Base-by-base conservation (phyloP, 2,797 vertebrate genomes). In the Echiichthys vipera region DNA sequence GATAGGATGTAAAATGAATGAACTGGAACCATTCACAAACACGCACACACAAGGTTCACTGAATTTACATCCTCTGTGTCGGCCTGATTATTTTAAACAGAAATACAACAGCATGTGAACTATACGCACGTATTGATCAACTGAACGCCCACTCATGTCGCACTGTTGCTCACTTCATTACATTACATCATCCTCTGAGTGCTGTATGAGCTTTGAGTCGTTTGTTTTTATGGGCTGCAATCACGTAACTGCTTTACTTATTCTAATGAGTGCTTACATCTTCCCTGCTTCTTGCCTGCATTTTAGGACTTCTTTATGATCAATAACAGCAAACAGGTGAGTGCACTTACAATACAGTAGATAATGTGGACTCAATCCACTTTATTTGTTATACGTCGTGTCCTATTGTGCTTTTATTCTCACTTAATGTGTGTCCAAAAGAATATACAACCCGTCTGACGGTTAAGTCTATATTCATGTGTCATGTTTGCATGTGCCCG, bases 251-350 rank as follows among this genome's bases (percentile, higher is more conserved):
- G 95, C 95, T 93, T 95, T 92, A 91, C 90, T 90, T 95, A 85
- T 90, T 97, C 95, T 98, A 95, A 96, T 76, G 81, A 93, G 74
- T 94, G 93, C 93, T 93, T 84, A 85, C 88, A 83, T 95, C 92
- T 96, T 95, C 95, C 96, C 96, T 96, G 97, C 97, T 96, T 97
- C 97, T 95, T 95, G 96, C 96, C 93, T 96, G 96, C 89, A 63
- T 96, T 94, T 90, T 96, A 99, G 98, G 98, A 99, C 96, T 99
- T 99, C 97, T 97, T 97, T 96, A 94, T 96, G 96, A 96, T 96
- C 96, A 96, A 94, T 96, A 91, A 90, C 92, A 91, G 72, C 93
- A 94, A 91, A 89, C 92, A 93, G 92, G 92, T 93, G 88, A 93
- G 92, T 93, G 83, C 62, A 64, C 58, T 56, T 83, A 76, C 70